Percentiles rank a stretch among this genome's conserved stretches.
These are phyloP conservation scores for Balaeniceps rex DNA, from an alignment of 2,113 vertebrate species.

Conservation along the genomic window DNA sequence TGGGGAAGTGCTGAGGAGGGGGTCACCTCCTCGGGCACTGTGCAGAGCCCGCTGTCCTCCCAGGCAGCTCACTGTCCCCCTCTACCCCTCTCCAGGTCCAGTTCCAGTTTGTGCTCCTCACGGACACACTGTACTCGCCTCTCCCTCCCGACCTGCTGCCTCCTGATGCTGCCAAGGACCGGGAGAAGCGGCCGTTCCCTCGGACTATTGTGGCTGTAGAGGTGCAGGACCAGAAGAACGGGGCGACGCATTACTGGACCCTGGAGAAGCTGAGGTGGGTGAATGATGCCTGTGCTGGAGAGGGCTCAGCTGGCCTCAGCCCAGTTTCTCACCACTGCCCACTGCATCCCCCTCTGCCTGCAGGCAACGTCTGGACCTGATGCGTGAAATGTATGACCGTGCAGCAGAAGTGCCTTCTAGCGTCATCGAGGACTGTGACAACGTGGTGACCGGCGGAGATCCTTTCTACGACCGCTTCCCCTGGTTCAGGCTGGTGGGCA, in stretches of 20 bases:
- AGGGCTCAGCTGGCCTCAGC: neutral
- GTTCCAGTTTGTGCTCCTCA: conserved; percentile 97
- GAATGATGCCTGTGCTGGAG: rapidly evolving
- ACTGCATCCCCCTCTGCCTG: neutral
- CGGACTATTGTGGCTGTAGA: conserved; percentile 95
- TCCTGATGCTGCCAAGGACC: conserved; percentile 81
- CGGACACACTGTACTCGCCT: conserved; percentile 94
- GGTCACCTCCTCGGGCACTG: rapidly evolving
- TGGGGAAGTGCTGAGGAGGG: neutral
- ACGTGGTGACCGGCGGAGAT: conserved; percentile 90
- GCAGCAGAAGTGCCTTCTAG: conserved; percentile 92
- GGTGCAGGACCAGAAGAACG: conserved; percentile 97
- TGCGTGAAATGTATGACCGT: conserved; percentile 97
- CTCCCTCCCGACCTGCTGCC: conserved; percentile 91
- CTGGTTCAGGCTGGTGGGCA: conserved; percentile 98
- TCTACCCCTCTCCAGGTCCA: conserved; percentile 81
- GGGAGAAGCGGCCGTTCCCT: conserved; percentile 88
- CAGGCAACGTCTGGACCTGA: conserved; percentile 93
- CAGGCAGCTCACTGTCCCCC: neutral
- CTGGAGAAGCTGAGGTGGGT: conserved; percentile 92
- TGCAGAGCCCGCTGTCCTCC: neutral
- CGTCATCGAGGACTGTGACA: conserved; percentile 87
- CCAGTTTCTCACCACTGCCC: rapidly evolving
- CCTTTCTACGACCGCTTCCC: conserved; percentile 99
- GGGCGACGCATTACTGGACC: conserved; percentile 97